Evolutionary conservation across 2,888 invertebrate species (phyloP), one percentile per base, ranked within the genome.

Genomic region (Orchesellides sinensis): DNA sequence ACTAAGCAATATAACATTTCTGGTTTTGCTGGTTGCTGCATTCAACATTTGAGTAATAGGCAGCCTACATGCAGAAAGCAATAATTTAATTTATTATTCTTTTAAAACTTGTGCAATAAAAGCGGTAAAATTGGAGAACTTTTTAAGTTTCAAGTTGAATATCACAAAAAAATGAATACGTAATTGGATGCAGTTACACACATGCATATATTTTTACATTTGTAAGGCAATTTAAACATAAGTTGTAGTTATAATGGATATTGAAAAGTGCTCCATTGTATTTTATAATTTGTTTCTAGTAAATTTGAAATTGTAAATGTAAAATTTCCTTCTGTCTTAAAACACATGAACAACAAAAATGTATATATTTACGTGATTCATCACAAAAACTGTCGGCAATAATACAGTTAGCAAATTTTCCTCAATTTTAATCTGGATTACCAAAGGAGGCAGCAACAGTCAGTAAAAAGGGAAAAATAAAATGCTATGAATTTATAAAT

Each of bases 81-180:
- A 79, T 79, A 79, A 79, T 79, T 66, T 80, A 80, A 80, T 80
- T 80, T 80, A 80, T 80, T 80, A 80, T 68, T 80, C 80, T 66
- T 72, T 80, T 73, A 73, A 54, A 80, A 80, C 80, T 59, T 66
- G 72, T 80, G 80, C 73, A 80, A 80, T 80, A 80, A 80, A 80
- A 80, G 72, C 40, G 49, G 63, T 66, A 73, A 80, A 80, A 80
- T 80, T 80, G 68, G 72, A 73, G 72, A 73, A 65, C 63, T 54
- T 49, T 32, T 17, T 80, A 80, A 80, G 80, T 56, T 32, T 72
- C 66, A 73, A 73, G n/a, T 72, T 66, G 56, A 66, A 59, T 72
- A 80, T 59, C 73, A 59, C 66, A 56, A 19, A 27, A 80, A 80
- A 80, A 73, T 29, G 27, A 80, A 72, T n/a, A 80, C 66, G 29